A percentile compares a stretch with the other conserved stretches of the same genome.
These are phyloP conservation scores for Helicolenus hilgendorfi DNA, from an alignment of 2,797 vertebrate species.

Conservation along the genomic window DNA sequence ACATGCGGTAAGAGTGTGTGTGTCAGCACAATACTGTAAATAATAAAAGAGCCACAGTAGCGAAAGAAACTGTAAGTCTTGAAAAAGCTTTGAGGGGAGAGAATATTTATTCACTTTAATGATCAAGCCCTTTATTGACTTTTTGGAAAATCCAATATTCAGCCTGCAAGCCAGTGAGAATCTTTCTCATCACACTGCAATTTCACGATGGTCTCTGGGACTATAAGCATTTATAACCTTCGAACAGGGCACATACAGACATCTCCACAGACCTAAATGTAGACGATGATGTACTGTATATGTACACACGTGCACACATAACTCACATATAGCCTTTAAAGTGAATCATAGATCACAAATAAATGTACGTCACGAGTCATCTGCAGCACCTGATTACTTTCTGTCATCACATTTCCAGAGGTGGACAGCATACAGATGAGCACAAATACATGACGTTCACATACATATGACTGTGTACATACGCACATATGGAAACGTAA, in stretches of 20 bases:
- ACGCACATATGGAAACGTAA: neutral
- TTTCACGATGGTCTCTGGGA: slow-evolving; percentile 82
- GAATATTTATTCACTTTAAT: slow-evolving; percentile 93
- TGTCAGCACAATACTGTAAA: slow-evolving; percentile 88
- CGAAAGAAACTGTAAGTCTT: slow-evolving; percentile 75
- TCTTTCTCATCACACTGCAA: slow-evolving; percentile 81
- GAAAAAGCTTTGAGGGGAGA: slow-evolving; percentile 87
- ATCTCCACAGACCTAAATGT: slow-evolving; percentile 18
- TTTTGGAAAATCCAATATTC: slow-evolving; percentile 92
- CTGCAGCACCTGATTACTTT: neutral
- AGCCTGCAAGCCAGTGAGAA: slow-evolving; percentile 82
- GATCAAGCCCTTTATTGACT: slow-evolving; percentile 91
- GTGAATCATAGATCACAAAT: neutral
- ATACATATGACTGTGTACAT: neutral
- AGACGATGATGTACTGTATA: neutral
- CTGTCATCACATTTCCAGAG: neutral
- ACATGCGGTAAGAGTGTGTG: slow-evolving; percentile 70
- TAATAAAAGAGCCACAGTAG: slow-evolving; percentile 85
- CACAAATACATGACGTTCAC: neutral
- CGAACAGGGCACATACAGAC: slow-evolving; percentile 32
- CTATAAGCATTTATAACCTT: slow-evolving; percentile 85
- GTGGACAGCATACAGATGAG: neutral
- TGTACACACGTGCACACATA: neutral
- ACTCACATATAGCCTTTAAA: neutral
- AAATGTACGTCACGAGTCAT: neutral